Evolutionary conservation across 2,797 vertebrate species (phyloP).

Genomic region (Spheniscus humboldti): DNA sequence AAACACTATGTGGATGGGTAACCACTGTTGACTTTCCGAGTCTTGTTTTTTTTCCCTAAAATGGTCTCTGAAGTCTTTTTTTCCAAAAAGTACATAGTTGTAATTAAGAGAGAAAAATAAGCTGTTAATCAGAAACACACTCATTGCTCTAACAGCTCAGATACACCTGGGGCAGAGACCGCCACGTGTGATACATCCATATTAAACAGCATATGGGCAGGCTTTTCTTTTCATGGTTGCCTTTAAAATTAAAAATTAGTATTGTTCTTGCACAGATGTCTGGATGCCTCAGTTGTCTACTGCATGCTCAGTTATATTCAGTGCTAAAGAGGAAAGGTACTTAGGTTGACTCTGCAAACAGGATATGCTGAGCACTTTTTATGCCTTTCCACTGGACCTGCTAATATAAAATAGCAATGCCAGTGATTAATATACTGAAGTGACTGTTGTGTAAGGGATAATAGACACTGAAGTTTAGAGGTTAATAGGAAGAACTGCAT

Average conservation of each 20-base stretch:
- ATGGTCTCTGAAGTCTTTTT: neutral
- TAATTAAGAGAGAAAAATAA: slow-evolving; percentile 26
- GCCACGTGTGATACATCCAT: neutral
- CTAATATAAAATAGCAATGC: neutral
- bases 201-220: slow-evolving; percentile 34
- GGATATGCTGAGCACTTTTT: neutral
- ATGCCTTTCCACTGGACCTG: neutral
- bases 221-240: neutral
- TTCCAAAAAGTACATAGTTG: neutral
- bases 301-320: neutral
- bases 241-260: neutral
- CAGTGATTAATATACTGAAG: neutral
- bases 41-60: neutral
- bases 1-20: neutral
- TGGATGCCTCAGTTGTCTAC: neutral
- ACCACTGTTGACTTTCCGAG: neutral
- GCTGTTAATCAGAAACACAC: slow-evolving; percentile 12
- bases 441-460: neutral
- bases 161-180: slow-evolving; percentile 26
- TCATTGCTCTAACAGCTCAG: neutral
- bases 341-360: neutral
- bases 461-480: neutral
- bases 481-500: neutral
- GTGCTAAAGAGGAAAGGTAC: neutral
- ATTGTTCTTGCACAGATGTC: neutral